phyloP scores from a whole-genome alignment of 2,797 vertebrate species.

The Podarcis siculus region DNA sequence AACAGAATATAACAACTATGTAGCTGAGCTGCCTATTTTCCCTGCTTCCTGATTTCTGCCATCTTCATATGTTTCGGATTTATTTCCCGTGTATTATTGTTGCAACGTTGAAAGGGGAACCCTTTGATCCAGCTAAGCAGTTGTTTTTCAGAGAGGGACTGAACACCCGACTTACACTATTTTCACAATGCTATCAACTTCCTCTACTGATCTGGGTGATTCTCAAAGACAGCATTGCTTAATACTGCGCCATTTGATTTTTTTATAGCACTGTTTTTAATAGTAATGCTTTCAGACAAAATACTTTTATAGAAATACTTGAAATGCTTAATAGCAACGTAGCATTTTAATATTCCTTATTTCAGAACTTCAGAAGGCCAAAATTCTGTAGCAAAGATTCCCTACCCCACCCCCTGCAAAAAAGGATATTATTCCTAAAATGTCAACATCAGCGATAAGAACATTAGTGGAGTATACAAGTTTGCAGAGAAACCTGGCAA shows the following conservation, averaged over 20 bases:
- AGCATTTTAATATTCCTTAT: not conserved
- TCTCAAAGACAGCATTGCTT: not conserved
- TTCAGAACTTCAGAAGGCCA: not conserved
- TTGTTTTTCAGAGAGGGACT: constrained; percentile 43
- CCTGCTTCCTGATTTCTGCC: constrained; percentile 54
- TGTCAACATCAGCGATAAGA: not conserved
- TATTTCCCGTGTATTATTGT: constrained; percentile 51
- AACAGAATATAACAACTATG: not conserved
- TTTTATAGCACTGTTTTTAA: not conserved
- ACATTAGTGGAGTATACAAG: not conserved
- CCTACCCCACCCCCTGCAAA: not conserved
- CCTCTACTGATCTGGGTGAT: not conserved
- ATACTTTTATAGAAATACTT: too few relatives aligned
- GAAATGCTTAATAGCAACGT: not conserved
- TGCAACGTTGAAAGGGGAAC: constrained; percentile 39
- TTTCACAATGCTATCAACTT: constrained; percentile 43
- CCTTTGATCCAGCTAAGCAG: not conserved
- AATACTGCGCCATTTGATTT: not conserved
- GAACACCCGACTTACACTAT: constrained; percentile 46
- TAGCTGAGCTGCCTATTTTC: not conserved
- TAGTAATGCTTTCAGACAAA: not conserved
- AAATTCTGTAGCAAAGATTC: not conserved
- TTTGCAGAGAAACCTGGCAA: not conserved
- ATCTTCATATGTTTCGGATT: constrained; percentile 61
- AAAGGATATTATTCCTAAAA: not conserved